These are phyloP conservation scores for Catharus ustulatus DNA, from an alignment of 2,797 vertebrate species.

Conservation along the genomic window DNA sequence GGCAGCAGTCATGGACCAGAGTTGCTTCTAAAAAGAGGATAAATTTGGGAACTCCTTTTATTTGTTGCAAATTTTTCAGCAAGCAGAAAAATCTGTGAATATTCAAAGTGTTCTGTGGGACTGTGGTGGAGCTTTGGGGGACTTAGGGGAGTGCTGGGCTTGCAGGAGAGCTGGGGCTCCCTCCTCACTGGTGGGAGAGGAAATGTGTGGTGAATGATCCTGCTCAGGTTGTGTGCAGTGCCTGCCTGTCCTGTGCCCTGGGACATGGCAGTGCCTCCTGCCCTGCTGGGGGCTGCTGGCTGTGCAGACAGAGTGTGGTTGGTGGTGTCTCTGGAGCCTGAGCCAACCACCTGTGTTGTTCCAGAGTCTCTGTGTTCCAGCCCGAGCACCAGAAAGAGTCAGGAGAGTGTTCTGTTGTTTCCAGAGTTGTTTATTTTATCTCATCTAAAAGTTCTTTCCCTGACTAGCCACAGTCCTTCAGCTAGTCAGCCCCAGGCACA, in stretches of 20 bases:
- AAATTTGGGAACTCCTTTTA: not conserved
- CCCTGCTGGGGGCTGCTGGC: not conserved
- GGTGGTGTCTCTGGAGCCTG: too few relatives aligned
- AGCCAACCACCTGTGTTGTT: too few relatives aligned
- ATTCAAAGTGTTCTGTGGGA: not conserved
- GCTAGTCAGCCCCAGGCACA: too few relatives aligned
- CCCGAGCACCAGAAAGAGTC: too few relatives aligned
- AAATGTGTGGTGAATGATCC: fast-evolving
- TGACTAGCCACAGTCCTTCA: too few relatives aligned
- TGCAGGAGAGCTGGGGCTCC: not conserved
- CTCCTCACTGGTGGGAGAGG: fast-evolving
- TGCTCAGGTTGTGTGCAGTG: fast-evolving
- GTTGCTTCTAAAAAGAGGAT: not conserved
- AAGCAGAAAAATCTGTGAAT: not conserved
- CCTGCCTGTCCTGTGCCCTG: not conserved
- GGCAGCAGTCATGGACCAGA: not conserved
- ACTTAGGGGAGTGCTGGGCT: fast-evolving
- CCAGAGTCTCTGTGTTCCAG: too few relatives aligned
- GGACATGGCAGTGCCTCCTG: not conserved
- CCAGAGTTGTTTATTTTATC: too few relatives aligned
- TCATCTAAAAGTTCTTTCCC: too few relatives aligned
- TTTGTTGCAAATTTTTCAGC: not conserved
- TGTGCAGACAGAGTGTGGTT: not conserved
- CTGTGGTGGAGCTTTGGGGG: fast-evolving
- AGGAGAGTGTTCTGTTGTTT: too few relatives aligned